These are phyloP conservation scores for Eupithecia exiguata DNA, from an alignment of 2,888 invertebrate genomes.

Conservation along the genomic window DNA sequence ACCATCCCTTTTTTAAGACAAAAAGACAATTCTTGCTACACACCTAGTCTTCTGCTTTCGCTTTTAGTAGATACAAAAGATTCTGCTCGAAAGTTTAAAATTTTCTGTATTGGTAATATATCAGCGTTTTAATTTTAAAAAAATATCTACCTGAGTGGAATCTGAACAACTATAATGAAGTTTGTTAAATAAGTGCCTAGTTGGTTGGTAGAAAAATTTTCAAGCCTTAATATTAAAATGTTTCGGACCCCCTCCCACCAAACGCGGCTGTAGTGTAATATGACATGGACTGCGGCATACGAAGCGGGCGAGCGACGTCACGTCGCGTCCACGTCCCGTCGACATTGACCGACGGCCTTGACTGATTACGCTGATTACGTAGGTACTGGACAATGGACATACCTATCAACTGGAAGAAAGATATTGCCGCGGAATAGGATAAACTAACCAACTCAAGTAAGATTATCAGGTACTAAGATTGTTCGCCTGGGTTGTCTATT, in stretches of 20 bases:
- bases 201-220: background rate
- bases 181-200: too few species aligned
- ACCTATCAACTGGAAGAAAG: background rate
- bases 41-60: too few species aligned
- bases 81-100: background rate
- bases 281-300: constrained; percentile 76
- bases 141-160: too few species aligned
- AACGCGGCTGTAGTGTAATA: constrained; percentile 64
- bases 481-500: background rate
- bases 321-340: constrained; percentile 53
- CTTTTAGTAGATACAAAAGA: background rate
- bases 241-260: constrained; percentile 58
- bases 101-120: too few species aligned
- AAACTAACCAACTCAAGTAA: background rate
- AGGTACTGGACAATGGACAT: constrained; percentile 13
- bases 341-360: constrained; percentile 54
- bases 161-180: too few species aligned
- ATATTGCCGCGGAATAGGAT: background rate
- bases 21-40: too few species aligned
- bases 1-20: background rate
- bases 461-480: background rate
- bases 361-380: constrained; percentile 37
- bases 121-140: background rate
- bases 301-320: constrained; percentile 51
- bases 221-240: constrained; percentile 52